These are phyloP conservation scores for Tribolium freemani DNA, from an alignment of 2,888 invertebrate genomes.

Conservation along the genomic window DNA sequence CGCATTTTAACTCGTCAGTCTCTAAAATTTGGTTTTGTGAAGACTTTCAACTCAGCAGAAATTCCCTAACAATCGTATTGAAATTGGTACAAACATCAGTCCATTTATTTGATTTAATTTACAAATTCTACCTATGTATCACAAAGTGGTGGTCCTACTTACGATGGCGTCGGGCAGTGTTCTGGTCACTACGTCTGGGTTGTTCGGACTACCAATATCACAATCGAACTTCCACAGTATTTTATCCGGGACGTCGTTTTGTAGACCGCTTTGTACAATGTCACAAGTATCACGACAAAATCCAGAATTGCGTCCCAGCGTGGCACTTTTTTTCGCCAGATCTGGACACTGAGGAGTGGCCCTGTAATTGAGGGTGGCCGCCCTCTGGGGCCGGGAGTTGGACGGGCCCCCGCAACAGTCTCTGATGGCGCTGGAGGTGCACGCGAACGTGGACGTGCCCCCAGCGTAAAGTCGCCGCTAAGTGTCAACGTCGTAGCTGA, in stretches of 20 bases:
- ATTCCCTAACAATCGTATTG: background rate
- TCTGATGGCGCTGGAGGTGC: constrained; percentile 65
- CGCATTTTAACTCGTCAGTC: background rate
- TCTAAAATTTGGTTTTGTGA: background rate
- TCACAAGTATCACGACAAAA: constrained; percentile 77
- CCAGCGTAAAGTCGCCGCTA: constrained; percentile 69
- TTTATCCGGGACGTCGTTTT: constrained; percentile 80
- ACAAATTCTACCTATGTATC: constrained; percentile 58
- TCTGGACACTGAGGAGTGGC: constrained; percentile 60
- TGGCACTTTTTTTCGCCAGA: constrained; percentile 53
- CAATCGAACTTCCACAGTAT: constrained; percentile 68
- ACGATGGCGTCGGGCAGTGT: constrained; percentile 64
- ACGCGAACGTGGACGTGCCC: constrained; percentile 61
- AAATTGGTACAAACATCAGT: constrained; percentile 54
- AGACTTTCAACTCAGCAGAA: background rate
- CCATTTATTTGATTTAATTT: constrained; percentile 44
- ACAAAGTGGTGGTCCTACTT: constrained; percentile 68
- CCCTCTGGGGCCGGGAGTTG: constrained; percentile 59
- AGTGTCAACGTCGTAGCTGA: constrained; percentile 73
- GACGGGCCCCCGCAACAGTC: constrained; percentile 67
- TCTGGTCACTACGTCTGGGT: constrained; percentile 66
- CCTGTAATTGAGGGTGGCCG: constrained; percentile 62
- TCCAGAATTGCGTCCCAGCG: constrained; percentile 50
- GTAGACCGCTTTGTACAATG: constrained; percentile 92
- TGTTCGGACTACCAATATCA: constrained; percentile 66